Evolutionary conservation across 53 echinoderm and acorn worm species (phyloP).

Genomic region (Mesocentrotus franciscanus): DNA sequence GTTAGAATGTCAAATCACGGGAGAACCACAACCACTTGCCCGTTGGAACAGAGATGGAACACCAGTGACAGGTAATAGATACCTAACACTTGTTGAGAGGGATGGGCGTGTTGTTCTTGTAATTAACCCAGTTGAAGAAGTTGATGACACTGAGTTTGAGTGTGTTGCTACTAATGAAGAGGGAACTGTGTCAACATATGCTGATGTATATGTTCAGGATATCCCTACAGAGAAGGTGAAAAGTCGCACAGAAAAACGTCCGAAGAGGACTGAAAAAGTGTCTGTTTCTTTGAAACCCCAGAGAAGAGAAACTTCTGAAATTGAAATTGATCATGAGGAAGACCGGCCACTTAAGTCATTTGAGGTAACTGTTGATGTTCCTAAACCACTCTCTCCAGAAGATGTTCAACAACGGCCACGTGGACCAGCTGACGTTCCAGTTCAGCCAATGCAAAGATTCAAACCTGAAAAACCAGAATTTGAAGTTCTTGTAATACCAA

Average conservation of each 20-base stretch:
- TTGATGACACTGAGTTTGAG: conserved; percentile 94
- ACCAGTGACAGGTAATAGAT: conserved; percentile 80
- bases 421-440: conserved; percentile 70
- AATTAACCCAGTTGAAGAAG: conserved; percentile 82
- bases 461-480: conserved; percentile 60
- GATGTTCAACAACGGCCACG: conserved; percentile 31
- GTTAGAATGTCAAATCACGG: conserved; percentile 82
- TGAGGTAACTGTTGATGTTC: conserved; percentile 74
- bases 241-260: conserved; percentile 34
- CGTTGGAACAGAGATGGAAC: conserved; percentile 81
- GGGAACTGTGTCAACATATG: conserved; percentile 90
- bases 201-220: conserved; percentile 83
- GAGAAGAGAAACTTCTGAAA: conserved; percentile 67
- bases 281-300: conserved; percentile 70
- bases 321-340: conserved; percentile 64
- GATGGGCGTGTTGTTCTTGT: conserved; percentile 87
- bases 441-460: conserved; percentile 13
- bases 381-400: conserved; percentile 51
- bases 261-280: conserved; percentile 74
- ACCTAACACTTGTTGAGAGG: conserved; percentile 74
- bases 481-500: conserved; percentile 60
- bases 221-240: conserved; percentile 63
- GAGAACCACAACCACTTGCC: conserved; percentile 82
- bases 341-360: conserved; percentile 67
- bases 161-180: conserved; percentile 88